A percentile compares a stretch with the other conserved stretches of the same genome.
Evolutionary conservation across 2,113 vertebrate genomes (phyloP).

Genomic region (Ploceus nigricollis): DNA sequence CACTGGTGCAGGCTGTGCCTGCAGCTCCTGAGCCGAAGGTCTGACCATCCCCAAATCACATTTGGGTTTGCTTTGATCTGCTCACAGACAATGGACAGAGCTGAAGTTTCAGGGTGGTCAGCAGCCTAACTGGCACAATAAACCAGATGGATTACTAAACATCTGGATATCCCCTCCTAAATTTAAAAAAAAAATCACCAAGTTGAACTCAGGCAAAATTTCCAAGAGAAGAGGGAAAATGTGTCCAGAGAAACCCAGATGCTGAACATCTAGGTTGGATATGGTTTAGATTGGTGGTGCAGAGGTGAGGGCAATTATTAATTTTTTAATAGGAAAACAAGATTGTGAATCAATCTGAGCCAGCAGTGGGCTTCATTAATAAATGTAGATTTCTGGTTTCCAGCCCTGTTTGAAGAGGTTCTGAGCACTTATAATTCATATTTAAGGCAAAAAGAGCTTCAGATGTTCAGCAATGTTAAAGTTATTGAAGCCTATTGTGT

Average conservation of each 20-base stretch:
- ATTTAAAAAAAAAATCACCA: not conserved
- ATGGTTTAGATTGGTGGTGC: not conserved
- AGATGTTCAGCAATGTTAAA: not conserved
- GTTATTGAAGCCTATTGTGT: not conserved
- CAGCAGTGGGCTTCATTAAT: not conserved
- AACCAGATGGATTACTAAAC: not conserved
- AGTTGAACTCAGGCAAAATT: not conserved
- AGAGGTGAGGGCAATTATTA: not conserved
- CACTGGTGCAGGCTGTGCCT: not conserved
- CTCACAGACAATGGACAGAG: not conserved
- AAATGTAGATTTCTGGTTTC: not conserved
- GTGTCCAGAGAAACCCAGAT: not conserved
- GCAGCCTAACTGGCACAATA: not conserved
- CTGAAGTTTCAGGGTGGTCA: constrained; percentile 26
- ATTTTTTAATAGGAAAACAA: not conserved
- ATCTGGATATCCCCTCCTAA: not conserved
- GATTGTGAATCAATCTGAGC: not conserved
- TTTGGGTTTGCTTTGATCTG: not conserved
- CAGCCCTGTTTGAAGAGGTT: not conserved
- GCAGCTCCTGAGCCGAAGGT: not conserved
- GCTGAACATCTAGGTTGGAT: not conserved
- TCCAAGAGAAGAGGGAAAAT: not conserved
- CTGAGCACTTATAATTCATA: not conserved
- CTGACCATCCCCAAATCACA: not conserved
- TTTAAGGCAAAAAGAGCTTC: not conserved